Conservation (phyloP, 2,888 invertebrate species). For the Ethmia dodecea region DNA sequence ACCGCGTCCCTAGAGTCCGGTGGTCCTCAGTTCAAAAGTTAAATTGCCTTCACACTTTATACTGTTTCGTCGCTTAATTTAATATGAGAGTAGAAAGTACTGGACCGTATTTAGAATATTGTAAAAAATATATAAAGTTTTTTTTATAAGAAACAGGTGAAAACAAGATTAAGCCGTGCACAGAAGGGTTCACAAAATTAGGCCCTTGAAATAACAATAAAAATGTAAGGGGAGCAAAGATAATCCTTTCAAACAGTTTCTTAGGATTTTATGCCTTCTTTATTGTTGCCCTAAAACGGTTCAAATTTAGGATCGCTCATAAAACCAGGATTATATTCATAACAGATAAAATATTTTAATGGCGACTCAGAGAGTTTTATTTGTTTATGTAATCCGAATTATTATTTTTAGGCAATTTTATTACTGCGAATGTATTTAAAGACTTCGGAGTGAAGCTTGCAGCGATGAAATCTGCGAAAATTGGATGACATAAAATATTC, state of each 20-base stretch:
- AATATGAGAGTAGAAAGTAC: conserved; percentile 9
- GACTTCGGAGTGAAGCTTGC: no score
- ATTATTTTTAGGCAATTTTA: conserved; percentile 58
- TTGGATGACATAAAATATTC: no score
- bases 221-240: conserved; percentile 34
- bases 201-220: conserved; percentile 47
- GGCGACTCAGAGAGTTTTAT: conserved; percentile 56
- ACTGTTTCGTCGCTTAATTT: conserved; percentile 8
- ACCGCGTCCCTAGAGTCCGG: conserved; percentile 10
- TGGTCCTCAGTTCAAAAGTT: conserved; percentile 13
- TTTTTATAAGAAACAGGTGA: conserved; percentile 6
- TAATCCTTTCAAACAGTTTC: conserved; percentile 54
- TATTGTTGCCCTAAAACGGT: conserved; percentile 48
- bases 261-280: conserved; percentile 53
- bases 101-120: conserved; percentile 3
- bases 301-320: conserved; percentile 56
- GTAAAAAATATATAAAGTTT: no score
- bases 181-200: conserved; percentile 25
- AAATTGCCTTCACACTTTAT: conserved; percentile 13
- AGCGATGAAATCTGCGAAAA: no score
- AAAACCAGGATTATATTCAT: conserved; percentile 71
- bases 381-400: conserved; percentile 65
- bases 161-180: conserved; percentile 6
- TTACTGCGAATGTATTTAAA: no score
- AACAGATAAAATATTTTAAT: conserved; percentile 73